These are phyloP conservation scores for Thymelicus acteon DNA, from an alignment of 2,888 invertebrate species.

Conservation along the genomic window DNA sequence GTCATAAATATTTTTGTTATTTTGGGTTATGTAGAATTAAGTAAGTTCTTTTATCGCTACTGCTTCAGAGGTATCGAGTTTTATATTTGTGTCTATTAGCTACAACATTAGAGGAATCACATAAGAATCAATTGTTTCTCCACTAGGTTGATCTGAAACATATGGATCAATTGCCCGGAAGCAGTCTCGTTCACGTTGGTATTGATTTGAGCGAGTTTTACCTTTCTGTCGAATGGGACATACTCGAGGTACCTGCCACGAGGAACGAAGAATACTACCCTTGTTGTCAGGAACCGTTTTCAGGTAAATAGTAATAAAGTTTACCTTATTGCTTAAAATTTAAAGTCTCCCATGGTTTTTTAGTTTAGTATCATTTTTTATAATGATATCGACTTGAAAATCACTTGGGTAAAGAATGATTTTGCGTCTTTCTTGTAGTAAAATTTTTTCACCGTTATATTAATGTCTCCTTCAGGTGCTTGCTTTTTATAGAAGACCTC, in stretches of 20 bases:
- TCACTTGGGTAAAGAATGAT: background rate
- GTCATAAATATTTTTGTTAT: too few species aligned
- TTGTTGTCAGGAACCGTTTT: conserved; percentile 93
- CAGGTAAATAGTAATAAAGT: conserved; percentile 83
- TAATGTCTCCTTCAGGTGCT: background rate
- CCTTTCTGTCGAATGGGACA: conserved; percentile 98
- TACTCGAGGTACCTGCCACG: conserved; percentile 95
- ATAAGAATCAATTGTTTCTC: background rate
- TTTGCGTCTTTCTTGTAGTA: background rate
- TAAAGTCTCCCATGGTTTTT: background rate
- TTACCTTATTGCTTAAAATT: background rate
- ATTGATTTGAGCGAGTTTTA: conserved; percentile 98
- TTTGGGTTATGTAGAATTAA: too few species aligned
- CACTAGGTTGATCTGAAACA: conserved; percentile 93
- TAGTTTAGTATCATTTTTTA: background rate
- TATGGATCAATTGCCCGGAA: conserved; percentile 93
- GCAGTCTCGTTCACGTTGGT: conserved; percentile 93
- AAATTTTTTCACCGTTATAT: too few species aligned
- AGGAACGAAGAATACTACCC: conserved; percentile 97
- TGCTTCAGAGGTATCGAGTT: too few species aligned
- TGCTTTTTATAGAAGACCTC: background rate
- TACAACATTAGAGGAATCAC: too few species aligned
- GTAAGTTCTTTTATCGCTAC: too few species aligned
- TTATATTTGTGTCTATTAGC: too few species aligned
- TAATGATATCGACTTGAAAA: background rate